A percentile compares a stretch with the other conserved stretches of the same genome.
Conservation (phyloP, 2,113 vertebrate genomes). For the Sebastes fasciatus region DNA sequence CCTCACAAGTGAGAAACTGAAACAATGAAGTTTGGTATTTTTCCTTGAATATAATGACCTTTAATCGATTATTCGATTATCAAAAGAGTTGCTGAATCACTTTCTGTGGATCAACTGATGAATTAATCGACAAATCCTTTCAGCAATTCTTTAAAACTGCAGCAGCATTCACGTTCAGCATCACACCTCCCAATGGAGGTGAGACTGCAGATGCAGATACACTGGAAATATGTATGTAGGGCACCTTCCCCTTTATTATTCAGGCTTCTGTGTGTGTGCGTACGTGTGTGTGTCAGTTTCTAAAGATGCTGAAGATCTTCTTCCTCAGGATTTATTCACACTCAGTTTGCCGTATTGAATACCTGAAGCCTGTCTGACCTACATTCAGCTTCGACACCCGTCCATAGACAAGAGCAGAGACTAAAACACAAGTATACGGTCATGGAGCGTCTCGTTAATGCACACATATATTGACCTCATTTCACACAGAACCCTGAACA, state of each 20-base stretch:
- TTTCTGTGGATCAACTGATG: neutral
- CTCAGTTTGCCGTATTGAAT: conserved; percentile 13
- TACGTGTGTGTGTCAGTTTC: neutral
- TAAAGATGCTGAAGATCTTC: conserved; percentile 9
- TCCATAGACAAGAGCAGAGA: neutral
- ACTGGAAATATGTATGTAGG: conserved; percentile 49
- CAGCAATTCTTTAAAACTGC: neutral
- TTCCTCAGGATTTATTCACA: conserved; percentile 1
- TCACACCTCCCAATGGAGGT: neutral
- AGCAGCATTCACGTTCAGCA: too few relatives aligned
- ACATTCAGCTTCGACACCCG: conserved; percentile 50
- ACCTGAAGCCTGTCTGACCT: conserved; percentile 42
- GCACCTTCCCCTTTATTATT: conserved; percentile 14
- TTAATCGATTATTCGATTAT: neutral
- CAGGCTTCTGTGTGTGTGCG: neutral
- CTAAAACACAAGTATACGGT: neutral
- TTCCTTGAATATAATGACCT: neutral
- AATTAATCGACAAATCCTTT: neutral
- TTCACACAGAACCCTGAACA: neutral
- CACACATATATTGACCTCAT: neutral
- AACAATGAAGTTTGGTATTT: neutral
- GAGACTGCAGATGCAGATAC: conserved; percentile 6
- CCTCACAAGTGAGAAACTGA: neutral
- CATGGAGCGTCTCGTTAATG: neutral
- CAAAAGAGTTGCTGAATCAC: too few relatives aligned